phyloP scores from a whole-genome alignment of 2,113 vertebrate genomes.

The Myiozetetes cayanensis region DNA sequence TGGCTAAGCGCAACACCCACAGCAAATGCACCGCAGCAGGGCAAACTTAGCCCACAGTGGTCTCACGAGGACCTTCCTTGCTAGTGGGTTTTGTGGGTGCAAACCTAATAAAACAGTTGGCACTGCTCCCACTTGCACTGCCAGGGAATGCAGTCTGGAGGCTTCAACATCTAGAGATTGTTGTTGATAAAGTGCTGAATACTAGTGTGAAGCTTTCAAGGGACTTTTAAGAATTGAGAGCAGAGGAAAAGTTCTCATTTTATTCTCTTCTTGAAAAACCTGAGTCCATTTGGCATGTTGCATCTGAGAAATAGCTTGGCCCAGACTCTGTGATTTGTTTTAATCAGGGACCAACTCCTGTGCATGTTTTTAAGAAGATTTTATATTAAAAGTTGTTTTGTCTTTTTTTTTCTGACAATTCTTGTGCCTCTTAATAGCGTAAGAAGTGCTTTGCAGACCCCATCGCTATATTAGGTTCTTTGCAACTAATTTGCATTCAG shows the following conservation, averaged over 20 bases:
- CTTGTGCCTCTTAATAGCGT: neutral
- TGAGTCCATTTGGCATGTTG: neutral
- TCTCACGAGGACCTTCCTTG: neutral
- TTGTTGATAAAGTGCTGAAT: constrained; percentile 28
- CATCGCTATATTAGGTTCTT: neutral
- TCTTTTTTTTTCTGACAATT: neutral
- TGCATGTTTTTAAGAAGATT: neutral
- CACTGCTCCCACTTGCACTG: neutral
- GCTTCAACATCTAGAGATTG: neutral
- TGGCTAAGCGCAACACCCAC: fast-evolving
- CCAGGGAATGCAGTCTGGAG: constrained; percentile 21
- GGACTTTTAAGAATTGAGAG: neutral
- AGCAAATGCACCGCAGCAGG: fast-evolving
- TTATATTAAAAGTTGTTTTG: neutral
- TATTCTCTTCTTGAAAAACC: neutral
- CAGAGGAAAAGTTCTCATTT: neutral
- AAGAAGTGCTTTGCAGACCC: constrained; percentile 1
- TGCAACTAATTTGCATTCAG: constrained; percentile 38
- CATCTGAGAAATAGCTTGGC: neutral
- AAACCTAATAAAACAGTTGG: constrained; percentile 30
- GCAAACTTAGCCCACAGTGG: fast-evolving
- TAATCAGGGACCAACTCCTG: neutral
- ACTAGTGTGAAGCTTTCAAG: constrained; percentile 22
- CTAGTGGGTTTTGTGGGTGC: neutral
- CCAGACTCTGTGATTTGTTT: neutral